These are phyloP conservation scores for Drosophila ananassae DNA, from an alignment of 1,140 invertebrate species.

Conservation along the genomic window DNA sequence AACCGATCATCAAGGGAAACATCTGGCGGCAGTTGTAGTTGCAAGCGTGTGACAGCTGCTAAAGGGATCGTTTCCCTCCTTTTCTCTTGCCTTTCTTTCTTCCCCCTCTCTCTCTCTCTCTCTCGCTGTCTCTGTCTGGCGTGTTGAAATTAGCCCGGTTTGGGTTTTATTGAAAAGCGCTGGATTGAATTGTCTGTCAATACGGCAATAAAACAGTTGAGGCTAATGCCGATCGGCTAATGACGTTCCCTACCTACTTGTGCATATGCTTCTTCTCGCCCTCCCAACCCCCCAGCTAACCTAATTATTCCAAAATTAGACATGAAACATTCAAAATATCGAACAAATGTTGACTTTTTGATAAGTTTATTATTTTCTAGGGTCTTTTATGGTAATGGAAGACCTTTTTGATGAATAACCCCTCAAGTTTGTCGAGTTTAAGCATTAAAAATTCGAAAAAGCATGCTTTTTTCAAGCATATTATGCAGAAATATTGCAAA, in stretches of 20 bases:
- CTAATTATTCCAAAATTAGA: neutral
- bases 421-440: too few species aligned
- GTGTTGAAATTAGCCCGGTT: slow-evolving; percentile 33
- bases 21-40: slow-evolving; percentile 56
- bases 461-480: too few species aligned
- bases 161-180: slow-evolving; percentile 34
- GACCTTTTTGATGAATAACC: too few species aligned
- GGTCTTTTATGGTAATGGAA: too few species aligned
- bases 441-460: too few species aligned
- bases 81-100: slow-evolving; percentile 9
- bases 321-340: too few species aligned
- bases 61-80: slow-evolving; percentile 50
- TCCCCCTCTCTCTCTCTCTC: slow-evolving; percentile 5
- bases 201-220: slow-evolving; percentile 71
- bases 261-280: neutral
- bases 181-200: slow-evolving; percentile 76
- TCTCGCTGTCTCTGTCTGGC: slow-evolving; percentile 19
- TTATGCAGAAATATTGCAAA: too few species aligned
- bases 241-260: slow-evolving; percentile 1
- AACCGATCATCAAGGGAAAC: slow-evolving; percentile 45
- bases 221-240: slow-evolving; percentile 42
- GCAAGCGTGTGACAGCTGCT: slow-evolving; percentile 62
- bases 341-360: too few species aligned
- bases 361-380: too few species aligned
- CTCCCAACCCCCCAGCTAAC: neutral